phyloP scores from a whole-genome alignment of 2,797 vertebrate species.

The Crocidura indochinensis region DNA sequence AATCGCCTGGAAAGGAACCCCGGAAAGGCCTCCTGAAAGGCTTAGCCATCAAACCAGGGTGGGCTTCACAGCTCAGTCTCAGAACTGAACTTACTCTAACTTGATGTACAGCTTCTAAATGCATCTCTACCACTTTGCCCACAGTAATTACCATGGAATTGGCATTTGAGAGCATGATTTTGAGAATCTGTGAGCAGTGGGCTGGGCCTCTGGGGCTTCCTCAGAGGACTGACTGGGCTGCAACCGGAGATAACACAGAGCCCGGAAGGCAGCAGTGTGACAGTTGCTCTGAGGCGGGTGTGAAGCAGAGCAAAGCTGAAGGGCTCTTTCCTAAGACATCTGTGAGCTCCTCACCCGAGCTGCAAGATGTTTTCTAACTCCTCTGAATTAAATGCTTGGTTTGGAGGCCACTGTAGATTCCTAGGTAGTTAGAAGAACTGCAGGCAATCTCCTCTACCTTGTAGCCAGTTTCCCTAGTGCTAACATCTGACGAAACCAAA shows the following conservation, averaged over 20 bases:
- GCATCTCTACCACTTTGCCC: background rate
- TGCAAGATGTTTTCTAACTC: background rate
- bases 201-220: background rate
- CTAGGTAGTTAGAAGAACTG: background rate
- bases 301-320: background rate
- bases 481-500: background rate
- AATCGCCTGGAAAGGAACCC: background rate
- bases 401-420: background rate
- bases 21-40: background rate
- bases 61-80: background rate
- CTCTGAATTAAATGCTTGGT: constrained; percentile 2
- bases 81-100: background rate
- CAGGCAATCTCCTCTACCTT: background rate
- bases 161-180: background rate
- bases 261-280: background rate
- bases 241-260: background rate
- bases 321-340: background rate
- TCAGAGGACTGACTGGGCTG: background rate
- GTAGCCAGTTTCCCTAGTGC: background rate
- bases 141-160: background rate
- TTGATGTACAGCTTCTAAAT: background rate
- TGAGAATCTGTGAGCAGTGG: background rate
- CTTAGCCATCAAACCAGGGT: background rate
- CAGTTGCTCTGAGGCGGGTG: background rate
- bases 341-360: no score